Base-by-base conservation (phyloP, 64 coral and sea anemone species). In the Dendrophyllia cribrosa region DNA sequence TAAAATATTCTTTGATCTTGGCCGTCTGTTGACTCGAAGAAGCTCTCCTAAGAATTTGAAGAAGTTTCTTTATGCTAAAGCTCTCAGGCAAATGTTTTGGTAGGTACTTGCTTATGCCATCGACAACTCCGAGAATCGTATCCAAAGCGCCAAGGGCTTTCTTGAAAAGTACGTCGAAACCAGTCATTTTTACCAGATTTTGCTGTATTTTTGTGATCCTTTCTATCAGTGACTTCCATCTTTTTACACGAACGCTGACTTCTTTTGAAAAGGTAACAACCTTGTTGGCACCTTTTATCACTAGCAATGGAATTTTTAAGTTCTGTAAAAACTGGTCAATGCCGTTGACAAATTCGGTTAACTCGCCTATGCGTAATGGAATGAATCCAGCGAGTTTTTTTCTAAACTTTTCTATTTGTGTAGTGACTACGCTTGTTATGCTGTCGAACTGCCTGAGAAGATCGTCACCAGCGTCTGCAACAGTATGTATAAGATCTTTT, bases 401-500 rank as follows among this genome's bases (percentile, higher is more conserved):
- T 12, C 75, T 79, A 58, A 91, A 94, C 68, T 98, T 94, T 52
- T 83, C 62, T 11, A 98, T 92, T 7, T 92, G 87, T 62, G 95
- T 78, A n/a, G 87, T 83, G 26, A 95, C 89, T 11, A 98, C 90
- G n/a, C 79, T 94, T 8, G 93, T 91, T 9, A 98, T 81, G 19
- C 88, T 74, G 59, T 94, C 96, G 5, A 82, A 85, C 46, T 73
- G 73, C 15, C 79, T 87, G 5, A 98, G 51, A 77, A 98, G 20
- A 70, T 95, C 93, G 82, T 95, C 96, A 1, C 78, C 93, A 21
- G 90, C 89, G 26, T 98, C 93, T 7, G 92, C 79, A 22, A 95
- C 87, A 11, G 79, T 58, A 12, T 98, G 93, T 16, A 98, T 98
- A 22, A 98, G 89, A 45, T 98, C 96, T 64, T 98, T 98, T 13